Evolutionary conservation across 2,113 vertebrate genomes (phyloP), one percentile per base, ranked within the genome.

Genomic region (Cryptotis parvus): DNA sequence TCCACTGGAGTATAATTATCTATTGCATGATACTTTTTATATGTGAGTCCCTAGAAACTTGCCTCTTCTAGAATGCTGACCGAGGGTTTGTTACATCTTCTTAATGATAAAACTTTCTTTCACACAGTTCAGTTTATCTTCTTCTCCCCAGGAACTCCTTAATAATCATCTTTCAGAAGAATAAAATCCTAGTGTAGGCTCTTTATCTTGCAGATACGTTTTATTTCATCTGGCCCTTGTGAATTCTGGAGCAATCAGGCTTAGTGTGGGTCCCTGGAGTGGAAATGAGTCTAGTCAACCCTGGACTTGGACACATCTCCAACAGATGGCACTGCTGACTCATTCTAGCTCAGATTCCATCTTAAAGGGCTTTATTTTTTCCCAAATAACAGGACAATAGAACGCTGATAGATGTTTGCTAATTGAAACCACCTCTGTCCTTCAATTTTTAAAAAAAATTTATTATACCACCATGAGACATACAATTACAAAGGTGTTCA

Each of bases 21-120:
- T 96, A 69, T 95, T 93, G 91, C 87, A 93, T 89, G 93, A 94
- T 95, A 93, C 83, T 91, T 94, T 93, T 91, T 91, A 92, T 92
- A 72, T 15, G 4, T 73, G 52, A 33, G 66, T 95, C 93, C 84
- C 93, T 92, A 92, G 95, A 95, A 96, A 93, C 78, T 68, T 93
- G 69, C 73, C 39, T 92, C 85, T 90, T 94, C 68, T 45, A 10
- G 77, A 87, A 63, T 63, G 83, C 95, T 96, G 94, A 94, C 39
- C 37, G 82, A 94, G 66, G n/a, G 3, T 83, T 86, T 85, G 58
- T 45, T 69, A 12, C 5, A 77, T 65, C 55, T 91, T 92, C 18
- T 93, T 91, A 91, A 90, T 84, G 84, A 84, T 79, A 76, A 89
- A 92, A 95, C n/a, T 94, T 94, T 84, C 83, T 84, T 69, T 94